Conservation (phyloP, 2,888 invertebrate species). For the Galerucella pusilla region DNA sequence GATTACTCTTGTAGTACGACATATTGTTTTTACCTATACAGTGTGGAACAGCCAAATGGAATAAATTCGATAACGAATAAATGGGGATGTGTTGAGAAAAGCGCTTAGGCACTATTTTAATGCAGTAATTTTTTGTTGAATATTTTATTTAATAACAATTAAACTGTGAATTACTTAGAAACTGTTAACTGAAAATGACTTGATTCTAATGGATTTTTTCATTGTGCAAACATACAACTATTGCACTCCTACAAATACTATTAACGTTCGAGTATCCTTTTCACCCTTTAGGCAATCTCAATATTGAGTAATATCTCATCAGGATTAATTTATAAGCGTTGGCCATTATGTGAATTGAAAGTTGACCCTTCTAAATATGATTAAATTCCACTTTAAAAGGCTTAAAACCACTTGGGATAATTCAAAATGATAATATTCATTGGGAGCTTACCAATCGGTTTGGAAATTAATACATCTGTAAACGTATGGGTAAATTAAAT, state of each 20-base stretch:
- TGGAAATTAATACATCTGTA: background rate
- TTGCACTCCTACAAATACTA: background rate
- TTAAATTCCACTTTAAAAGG: constrained; percentile 4
- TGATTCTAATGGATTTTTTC: background rate
- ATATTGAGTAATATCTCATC: constrained; percentile 14
- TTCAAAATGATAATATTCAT: constrained; percentile 7
- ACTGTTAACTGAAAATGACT: background rate
- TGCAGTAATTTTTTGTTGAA: background rate
- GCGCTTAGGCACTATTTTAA: background rate
- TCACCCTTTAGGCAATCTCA: constrained; percentile 10
- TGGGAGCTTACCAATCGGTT: background rate
- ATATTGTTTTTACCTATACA: too few relatives aligned
- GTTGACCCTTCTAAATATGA: background rate
- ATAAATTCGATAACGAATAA: too few relatives aligned
- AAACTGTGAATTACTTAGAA: background rate
- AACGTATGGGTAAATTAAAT: background rate
- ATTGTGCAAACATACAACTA: background rate
- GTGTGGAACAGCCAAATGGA: too few relatives aligned
- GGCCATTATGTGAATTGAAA: constrained; percentile 8
- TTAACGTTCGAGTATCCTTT: background rate
- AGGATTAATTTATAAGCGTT: constrained; percentile 10
- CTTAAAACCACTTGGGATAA: constrained; percentile 5
- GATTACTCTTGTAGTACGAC: too few relatives aligned
- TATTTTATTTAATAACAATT: background rate
- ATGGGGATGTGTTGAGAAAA: too few relatives aligned